phyloP scores from a whole-genome alignment of 2,888 invertebrate species.

The Trissoscelio sp. region DNA sequence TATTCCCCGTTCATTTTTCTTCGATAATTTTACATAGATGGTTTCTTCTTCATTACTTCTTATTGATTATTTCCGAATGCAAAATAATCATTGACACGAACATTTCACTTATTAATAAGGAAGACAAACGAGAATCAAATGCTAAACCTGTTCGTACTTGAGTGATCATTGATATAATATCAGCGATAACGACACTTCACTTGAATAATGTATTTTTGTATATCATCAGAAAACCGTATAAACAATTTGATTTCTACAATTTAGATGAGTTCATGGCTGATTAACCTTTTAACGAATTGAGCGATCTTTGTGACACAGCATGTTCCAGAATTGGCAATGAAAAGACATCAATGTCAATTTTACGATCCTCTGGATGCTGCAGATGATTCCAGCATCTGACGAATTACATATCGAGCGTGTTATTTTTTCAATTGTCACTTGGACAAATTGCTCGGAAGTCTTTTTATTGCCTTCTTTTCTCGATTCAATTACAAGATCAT shows the following conservation, averaged over 20 bases:
- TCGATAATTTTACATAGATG: too few species aligned
- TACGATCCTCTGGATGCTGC: slow-evolving; percentile 50
- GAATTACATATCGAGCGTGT: slow-evolving; percentile 31
- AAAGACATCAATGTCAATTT: slow-evolving; percentile 69
- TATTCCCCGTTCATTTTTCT: too few species aligned
- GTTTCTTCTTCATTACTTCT: too few species aligned
- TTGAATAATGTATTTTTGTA: slow-evolving; percentile 63
- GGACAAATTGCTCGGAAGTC: slow-evolving; percentile 33
- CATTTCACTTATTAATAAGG: slow-evolving; percentile 21
- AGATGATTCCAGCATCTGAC: slow-evolving; percentile 42
- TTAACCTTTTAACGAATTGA: slow-evolving; percentile 65
- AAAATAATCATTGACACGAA: neutral
- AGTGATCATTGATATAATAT: slow-evolving; percentile 45
- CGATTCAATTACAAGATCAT: slow-evolving; percentile 4
- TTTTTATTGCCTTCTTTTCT: slow-evolving; percentile 35
- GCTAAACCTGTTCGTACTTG: slow-evolving; percentile 34
- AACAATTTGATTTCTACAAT: slow-evolving; percentile 68
- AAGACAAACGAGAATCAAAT: slow-evolving; percentile 10
- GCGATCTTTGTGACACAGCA: slow-evolving; percentile 56
- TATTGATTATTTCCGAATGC: too few species aligned
- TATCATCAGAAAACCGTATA: slow-evolving; percentile 51
- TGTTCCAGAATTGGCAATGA: slow-evolving; percentile 64
- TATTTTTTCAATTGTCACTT: slow-evolving; percentile 51
- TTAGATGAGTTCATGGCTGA: slow-evolving; percentile 64
- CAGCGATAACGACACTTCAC: slow-evolving; percentile 19